Percentiles rank a stretch among this genome's conserved stretches.
These are phyloP conservation scores for Amblyraja radiata DNA, from an alignment of 2,797 vertebrate genomes.

Conservation along the genomic window DNA sequence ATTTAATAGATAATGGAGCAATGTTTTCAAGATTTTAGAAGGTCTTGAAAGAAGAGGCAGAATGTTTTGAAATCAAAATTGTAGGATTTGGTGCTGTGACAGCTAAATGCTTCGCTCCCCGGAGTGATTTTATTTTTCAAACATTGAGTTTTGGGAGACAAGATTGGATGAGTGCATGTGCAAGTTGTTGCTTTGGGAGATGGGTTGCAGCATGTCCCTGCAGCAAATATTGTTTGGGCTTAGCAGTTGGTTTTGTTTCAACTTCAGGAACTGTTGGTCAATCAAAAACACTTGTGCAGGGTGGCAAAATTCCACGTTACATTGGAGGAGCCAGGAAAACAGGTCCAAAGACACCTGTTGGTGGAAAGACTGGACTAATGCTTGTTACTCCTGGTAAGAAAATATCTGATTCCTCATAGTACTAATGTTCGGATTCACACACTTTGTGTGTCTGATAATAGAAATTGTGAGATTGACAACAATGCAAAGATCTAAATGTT, in stretches of 20 bases:
- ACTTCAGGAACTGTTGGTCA: neutral
- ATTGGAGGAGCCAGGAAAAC: neutral
- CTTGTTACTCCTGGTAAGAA: constrained; percentile 23
- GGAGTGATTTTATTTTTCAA: neutral
- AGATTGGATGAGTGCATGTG: neutral
- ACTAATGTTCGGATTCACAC: neutral
- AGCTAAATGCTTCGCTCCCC: too few relatives aligned
- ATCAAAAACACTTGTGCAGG: neutral
- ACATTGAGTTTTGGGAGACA: neutral
- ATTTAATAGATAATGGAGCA: too few relatives aligned
- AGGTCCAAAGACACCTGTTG: neutral
- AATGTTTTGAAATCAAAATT: too few relatives aligned
- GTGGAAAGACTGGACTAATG: neutral
- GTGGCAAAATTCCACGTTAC: constrained; percentile 8
- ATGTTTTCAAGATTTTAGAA: too few relatives aligned
- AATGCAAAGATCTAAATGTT: neutral
- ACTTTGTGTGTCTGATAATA: neutral
- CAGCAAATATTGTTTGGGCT: too few relatives aligned
- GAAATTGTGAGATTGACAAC: neutral
- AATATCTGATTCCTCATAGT: neutral
- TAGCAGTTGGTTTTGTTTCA: neutral
- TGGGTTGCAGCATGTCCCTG: neutral
- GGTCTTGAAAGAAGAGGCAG: too few relatives aligned
- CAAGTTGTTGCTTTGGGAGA: neutral
- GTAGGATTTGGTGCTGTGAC: too few relatives aligned